Conservation (phyloP, 2,888 invertebrate genomes). For the Eulithis prunata region DNA sequence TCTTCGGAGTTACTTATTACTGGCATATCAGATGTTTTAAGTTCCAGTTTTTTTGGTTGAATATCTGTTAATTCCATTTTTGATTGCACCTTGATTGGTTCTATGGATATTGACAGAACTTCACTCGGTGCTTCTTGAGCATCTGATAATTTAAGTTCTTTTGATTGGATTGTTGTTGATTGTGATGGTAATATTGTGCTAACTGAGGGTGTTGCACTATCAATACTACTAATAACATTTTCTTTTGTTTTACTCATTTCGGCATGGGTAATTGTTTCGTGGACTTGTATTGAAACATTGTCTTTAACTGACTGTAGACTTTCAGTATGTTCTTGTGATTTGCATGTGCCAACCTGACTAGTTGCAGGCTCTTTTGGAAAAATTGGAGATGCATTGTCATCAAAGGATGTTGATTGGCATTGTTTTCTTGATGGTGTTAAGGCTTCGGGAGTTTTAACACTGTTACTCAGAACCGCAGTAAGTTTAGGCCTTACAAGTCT, state of each 20-base stretch:
- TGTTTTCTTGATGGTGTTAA: constrained; percentile 54
- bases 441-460: constrained; percentile 50
- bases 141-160: constrained; percentile 8
- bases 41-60: not conserved
- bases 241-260: constrained; percentile 6
- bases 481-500: constrained; percentile 77
- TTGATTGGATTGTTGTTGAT: constrained; percentile 9
- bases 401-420: constrained; percentile 73
- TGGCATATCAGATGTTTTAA: not conserved
- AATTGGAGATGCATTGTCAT: constrained; percentile 35
- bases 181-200: constrained; percentile 11
- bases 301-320: not conserved
- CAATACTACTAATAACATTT: constrained; percentile 10
- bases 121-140: constrained; percentile 14
- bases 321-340: not conserved
- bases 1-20: not conserved
- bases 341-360: constrained; percentile 45
- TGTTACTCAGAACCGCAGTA: constrained; percentile 55
- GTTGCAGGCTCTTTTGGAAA: constrained; percentile 43
- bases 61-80: constrained; percentile 2
- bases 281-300: constrained; percentile 16
- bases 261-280: not conserved
- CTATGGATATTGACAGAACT: constrained; percentile 2
- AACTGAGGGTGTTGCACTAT: constrained; percentile 9
- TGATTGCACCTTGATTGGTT: constrained; percentile 13